phyloP scores from a whole-genome alignment of 1,140 invertebrate genomes.

The Penaeus indicus region DNA sequence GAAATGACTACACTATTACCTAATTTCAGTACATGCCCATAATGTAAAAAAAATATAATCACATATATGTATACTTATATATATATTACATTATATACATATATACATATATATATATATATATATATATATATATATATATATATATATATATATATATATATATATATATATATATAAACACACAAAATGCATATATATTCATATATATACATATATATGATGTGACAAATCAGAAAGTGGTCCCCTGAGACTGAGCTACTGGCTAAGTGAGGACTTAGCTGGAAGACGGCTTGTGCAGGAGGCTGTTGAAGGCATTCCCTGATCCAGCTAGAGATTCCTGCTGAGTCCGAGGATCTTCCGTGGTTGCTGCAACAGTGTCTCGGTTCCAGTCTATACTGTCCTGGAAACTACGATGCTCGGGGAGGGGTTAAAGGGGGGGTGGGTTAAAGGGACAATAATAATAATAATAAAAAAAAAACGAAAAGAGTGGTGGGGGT shows the following conservation, averaged over 20 bases:
- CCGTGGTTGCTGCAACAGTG: constrained; percentile 33
- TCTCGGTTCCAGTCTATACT: constrained; percentile 19
- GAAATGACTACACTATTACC: neutral
- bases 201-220: too few species aligned
- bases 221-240: neutral
- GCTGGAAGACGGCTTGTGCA: constrained; percentile 16
- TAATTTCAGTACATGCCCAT: constrained; percentile 26
- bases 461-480: neutral
- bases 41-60: neutral
- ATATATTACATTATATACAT: too few species aligned
- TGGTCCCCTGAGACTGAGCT: too few species aligned
- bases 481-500: neutral
- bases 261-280: constrained; percentile 6
- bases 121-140: too few species aligned
- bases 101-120: too few species aligned
- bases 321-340: neutral
- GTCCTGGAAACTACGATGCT: constrained; percentile 35
- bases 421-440: constrained; percentile 2
- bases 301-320: constrained; percentile 1
- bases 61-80: too few species aligned
- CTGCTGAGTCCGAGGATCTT: neutral
- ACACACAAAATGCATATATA: too few species aligned
- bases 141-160: too few species aligned
- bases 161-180: too few species aligned
- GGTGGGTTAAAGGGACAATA: neutral